Base-by-base conservation (phyloP, 1,140 invertebrate genomes). In the Leguminivora glycinivorella region DNA sequence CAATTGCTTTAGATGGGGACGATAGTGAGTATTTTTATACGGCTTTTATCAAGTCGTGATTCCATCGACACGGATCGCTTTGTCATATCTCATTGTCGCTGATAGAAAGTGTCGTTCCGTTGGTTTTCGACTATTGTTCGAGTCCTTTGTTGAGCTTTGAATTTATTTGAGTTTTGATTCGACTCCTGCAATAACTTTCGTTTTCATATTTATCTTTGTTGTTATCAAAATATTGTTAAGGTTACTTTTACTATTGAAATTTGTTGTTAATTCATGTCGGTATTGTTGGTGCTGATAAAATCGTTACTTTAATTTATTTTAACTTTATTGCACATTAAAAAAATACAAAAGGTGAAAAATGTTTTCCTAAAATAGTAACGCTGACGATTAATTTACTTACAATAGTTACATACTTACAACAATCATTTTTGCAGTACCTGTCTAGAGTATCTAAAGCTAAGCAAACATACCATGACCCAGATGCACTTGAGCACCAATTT, bases 21-120 rank as follows among this genome's bases (percentile, higher is more conserved):
- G 58, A 63, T 66, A 70, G 52, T 52, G 40, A 43, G 24, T 14
- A 17, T 58, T 26, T 70, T 70, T 67, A 40, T 52, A 70, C 60
- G 31, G 67, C 71, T 72, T 72, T 70, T 70, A 58, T 70, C 63
- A 56, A 70, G 79, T 85, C 83, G 82, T 83, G 82, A 81, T 83
- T 80, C 81, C 74, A 82, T 79, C 79, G 72, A 81, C 80, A 83
- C 69, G 75, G 74, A 75, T 76, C 74, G 79, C 83, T 76, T 85
- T 84, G 85, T 83, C 67, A 82, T 79, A 79, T 78, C 72, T 69
- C 74, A 74, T 79, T 79, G 77, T 82, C 75, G 74, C 31, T 58
- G 24, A 38, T 72, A 72, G 71, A 72, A 72, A 72, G 71, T 69
- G 71, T 52, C 67, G 63, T 69, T 63, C 60, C 70, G 71, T 73